phyloP scores from a whole-genome alignment of 2,888 invertebrate species.

The Cerastoderma edule region DNA sequence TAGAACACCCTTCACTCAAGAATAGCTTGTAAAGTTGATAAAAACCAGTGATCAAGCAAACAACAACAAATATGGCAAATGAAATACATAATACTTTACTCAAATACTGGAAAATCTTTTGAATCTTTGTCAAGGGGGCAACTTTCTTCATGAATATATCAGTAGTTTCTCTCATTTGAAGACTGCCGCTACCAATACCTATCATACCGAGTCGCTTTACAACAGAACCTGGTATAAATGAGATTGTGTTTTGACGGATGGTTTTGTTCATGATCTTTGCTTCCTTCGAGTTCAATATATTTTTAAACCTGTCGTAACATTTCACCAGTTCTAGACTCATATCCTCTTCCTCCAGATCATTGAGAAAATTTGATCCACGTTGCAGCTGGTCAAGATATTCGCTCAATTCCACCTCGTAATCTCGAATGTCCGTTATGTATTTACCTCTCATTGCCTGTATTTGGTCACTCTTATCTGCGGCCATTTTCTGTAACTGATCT shows the following conservation, averaged over 20 bases:
- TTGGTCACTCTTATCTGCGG: slow-evolving; percentile 56
- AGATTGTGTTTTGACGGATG: slow-evolving; percentile 35
- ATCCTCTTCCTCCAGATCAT: slow-evolving; percentile 74
- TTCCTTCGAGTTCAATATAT: too few species aligned
- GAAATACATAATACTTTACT: slow-evolving; percentile 15
- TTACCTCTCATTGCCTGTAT: slow-evolving; percentile 61
- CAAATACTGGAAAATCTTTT: slow-evolving; percentile 10
- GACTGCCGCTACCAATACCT: slow-evolving; percentile 25
- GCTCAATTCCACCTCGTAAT: slow-evolving; percentile 60
- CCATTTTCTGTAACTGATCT: slow-evolving; percentile 56
- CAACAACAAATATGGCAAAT: slow-evolving; percentile 19
- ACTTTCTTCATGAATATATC: slow-evolving; percentile 6
- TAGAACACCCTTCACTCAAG: slow-evolving; percentile 10
- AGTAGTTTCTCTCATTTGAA: background rate
- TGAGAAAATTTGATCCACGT: slow-evolving; percentile 67
- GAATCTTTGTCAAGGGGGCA: background rate
- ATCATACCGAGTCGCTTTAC: slow-evolving; percentile 38
- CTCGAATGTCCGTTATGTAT: slow-evolving; percentile 56
- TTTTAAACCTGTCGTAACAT: slow-evolving; percentile 62
- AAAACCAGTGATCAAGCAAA: slow-evolving; percentile 38
- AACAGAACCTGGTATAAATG: slow-evolving; percentile 56
- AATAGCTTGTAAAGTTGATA: slow-evolving; percentile 31
- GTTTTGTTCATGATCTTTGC: slow-evolving; percentile 31
- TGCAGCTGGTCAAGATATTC: slow-evolving; percentile 61
- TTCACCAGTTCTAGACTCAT: slow-evolving; percentile 74